Conservation (phyloP, 2,113 vertebrate species). For the Fulica atra region DNA sequence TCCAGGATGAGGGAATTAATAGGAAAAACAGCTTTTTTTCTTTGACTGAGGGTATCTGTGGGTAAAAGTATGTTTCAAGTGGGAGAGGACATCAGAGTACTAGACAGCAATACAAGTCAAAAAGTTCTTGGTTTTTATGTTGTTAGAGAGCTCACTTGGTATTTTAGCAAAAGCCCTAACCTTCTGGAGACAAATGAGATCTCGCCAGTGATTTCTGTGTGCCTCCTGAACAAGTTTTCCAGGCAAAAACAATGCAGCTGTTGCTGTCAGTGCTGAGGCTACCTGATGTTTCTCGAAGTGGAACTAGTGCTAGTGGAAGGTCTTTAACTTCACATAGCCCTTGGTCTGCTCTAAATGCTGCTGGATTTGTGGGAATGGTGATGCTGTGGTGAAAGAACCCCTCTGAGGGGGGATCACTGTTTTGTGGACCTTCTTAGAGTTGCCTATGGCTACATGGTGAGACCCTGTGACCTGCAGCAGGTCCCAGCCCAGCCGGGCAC, state of each 20-base stretch:
- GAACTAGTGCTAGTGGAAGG: neutral
- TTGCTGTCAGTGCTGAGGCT: neutral
- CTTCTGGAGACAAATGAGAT: neutral
- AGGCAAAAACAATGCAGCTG: neutral
- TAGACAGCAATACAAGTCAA: neutral
- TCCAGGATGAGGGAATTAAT: neutral
- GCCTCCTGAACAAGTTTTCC: neutral
- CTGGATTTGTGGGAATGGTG: neutral
- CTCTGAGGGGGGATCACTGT: accelerated
- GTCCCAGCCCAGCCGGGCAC: neutral
- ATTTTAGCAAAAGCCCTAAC: neutral
- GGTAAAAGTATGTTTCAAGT: neutral
- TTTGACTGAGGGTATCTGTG: neutral
- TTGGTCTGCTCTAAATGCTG: neutral
- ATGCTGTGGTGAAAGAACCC: accelerated
- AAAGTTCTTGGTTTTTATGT: neutral
- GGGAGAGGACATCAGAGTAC: neutral
- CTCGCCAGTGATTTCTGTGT: neutral
- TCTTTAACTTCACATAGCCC: neutral
- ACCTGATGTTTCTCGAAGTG: neutral
- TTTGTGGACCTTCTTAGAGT: neutral
- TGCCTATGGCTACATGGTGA: neutral
- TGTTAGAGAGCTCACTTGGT: neutral
- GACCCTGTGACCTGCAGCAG: neutral
- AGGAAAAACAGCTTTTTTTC: neutral